These are phyloP conservation scores for Hucho hucho DNA, from an alignment of 2,113 vertebrate species.

Conservation along the genomic window DNA sequence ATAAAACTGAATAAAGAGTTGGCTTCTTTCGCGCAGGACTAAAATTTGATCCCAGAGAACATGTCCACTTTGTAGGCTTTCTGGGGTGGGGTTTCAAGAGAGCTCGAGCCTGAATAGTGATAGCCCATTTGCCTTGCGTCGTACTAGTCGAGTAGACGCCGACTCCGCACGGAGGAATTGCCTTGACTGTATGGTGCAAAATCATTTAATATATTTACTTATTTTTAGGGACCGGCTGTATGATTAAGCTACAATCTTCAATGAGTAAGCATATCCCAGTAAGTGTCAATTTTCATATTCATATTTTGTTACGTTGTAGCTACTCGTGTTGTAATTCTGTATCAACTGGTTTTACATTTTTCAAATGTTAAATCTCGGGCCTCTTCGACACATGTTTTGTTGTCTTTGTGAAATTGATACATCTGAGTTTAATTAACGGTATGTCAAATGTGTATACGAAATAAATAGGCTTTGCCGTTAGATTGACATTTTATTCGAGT, in stretches of 20 bases:
- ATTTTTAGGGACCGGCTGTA: slow-evolving; percentile 91
- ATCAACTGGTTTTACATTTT: neutral
- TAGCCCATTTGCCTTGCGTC: slow-evolving; percentile 7
- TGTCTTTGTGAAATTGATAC: neutral
- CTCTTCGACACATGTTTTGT: neutral
- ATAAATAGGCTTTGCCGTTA: neutral
- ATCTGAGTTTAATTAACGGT: neutral
- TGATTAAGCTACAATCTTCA: slow-evolving; percentile 99
- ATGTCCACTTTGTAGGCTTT: slow-evolving; percentile 26
- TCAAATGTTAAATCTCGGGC: slow-evolving; percentile 4
- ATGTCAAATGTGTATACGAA: neutral
- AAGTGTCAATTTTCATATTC: slow-evolving; percentile 73
- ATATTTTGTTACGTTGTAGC: slow-evolving; percentile 5
- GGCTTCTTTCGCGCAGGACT: slow-evolving; percentile 6
- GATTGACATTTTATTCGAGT: neutral
- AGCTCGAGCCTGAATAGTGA: neutral
- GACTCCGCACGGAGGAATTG: slow-evolving; percentile 61
- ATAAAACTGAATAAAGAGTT: neutral
- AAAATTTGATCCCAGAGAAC: slow-evolving; percentile 47
- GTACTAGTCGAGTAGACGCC: slow-evolving; percentile 56
- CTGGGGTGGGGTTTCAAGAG: slow-evolving; percentile 62
- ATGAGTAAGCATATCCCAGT: slow-evolving; percentile 99
- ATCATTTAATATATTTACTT: slow-evolving; percentile 65
- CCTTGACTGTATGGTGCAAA: slow-evolving; percentile 76
- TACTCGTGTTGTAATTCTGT: neutral